Conservation (phyloP, 1,140 invertebrate species). For the Liolophura sinensis region DNA sequence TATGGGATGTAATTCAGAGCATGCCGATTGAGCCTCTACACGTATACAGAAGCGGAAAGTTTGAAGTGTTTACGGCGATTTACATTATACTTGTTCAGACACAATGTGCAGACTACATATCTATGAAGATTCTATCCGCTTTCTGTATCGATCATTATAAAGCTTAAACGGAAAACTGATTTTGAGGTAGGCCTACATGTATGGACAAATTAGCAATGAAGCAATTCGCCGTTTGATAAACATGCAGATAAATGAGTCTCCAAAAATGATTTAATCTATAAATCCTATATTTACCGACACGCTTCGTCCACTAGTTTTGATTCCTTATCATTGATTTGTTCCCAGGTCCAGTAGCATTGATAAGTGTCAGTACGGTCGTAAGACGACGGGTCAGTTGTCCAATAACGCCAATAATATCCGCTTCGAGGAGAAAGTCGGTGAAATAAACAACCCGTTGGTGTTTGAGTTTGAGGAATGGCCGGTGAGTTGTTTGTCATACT, state of each 20-base stretch:
- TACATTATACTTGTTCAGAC: too few species aligned
- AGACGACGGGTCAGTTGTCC: conserved; percentile 4
- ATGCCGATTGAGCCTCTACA: too few species aligned
- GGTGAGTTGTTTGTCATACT: conserved; percentile 15
- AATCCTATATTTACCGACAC: not conserved
- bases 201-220: not conserved
- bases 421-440: conserved; percentile 26
- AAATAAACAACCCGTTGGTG: conserved; percentile 21
- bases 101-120: too few species aligned
- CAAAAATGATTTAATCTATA: not conserved
- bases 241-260: not conserved
- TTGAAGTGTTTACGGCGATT: too few species aligned
- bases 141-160: too few species aligned
- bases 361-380: conserved; percentile 27
- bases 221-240: too few species aligned
- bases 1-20: too few species aligned
- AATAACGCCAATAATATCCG: conserved; percentile 25
- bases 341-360: conserved; percentile 31
- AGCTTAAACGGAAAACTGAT: not conserved
- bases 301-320: not conserved
- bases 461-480: conserved; percentile 32
- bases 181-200: not conserved
- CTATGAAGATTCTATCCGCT: too few species aligned
- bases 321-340: not conserved
- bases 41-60: too few species aligned